Evolutionary conservation across 2,888 invertebrate genomes (phyloP).

Genomic region (Lasioglossum villosulum): DNA sequence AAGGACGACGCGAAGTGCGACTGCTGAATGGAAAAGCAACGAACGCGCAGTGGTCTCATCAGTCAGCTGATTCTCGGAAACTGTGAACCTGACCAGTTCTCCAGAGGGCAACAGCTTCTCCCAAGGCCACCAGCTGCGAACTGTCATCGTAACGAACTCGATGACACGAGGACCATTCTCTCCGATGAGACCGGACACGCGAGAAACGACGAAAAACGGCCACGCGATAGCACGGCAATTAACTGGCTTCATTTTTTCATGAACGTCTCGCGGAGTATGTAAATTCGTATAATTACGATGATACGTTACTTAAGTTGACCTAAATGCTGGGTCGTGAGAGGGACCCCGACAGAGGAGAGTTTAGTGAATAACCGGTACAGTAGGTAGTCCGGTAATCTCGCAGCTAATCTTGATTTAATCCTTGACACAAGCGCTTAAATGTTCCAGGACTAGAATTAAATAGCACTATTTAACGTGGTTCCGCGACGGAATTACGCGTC

Average conservation of each 20-base stretch:
- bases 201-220: not conserved
- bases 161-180: conserved; percentile 61
- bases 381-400: conserved; percentile 78
- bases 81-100: conserved; percentile 64
- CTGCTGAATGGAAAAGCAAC: conserved; percentile 47
- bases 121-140: conserved; percentile 60
- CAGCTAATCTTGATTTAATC: conserved; percentile 84
- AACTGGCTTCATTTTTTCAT: conserved; percentile 6
- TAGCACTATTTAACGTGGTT: conserved; percentile 74
- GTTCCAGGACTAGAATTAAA: conserved; percentile 82
- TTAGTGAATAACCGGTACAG: conserved; percentile 72
- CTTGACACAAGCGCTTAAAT: conserved; percentile 84
- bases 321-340: conserved; percentile 73
- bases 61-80: conserved; percentile 69
- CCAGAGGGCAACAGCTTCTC: conserved; percentile 66
- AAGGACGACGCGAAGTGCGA: conserved; percentile 8
- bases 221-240: conserved; percentile 24
- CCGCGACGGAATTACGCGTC: conserved; percentile 56
- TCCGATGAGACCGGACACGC: conserved; percentile 50
- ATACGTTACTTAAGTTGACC: conserved; percentile 63
- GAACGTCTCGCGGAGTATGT: conserved; percentile 20
- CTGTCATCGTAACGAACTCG: conserved; percentile 48
- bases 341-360: conserved; percentile 71
- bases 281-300: conserved; percentile 71
- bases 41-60: conserved; percentile 54